phyloP scores from a whole-genome alignment of 1,140 invertebrate genomes.

The Drosophila saltans region DNA sequence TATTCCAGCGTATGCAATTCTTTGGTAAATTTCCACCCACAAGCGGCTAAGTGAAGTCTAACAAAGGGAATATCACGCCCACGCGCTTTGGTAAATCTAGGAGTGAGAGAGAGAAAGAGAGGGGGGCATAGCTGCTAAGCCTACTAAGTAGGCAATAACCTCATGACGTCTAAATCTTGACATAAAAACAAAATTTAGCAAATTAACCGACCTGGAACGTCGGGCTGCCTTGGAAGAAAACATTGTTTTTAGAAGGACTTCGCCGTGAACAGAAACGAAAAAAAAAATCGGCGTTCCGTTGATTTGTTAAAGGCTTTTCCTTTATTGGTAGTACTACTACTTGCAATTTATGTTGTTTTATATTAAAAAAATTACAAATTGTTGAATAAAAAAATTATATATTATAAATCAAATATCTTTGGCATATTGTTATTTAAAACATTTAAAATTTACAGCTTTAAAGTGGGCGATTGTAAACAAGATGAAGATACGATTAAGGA shows the following conservation, averaged over 20 bases:
- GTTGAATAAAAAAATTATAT: not conserved
- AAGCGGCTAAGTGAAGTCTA: conserved; percentile 45
- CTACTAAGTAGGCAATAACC: conserved; percentile 28
- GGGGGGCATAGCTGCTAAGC: not conserved
- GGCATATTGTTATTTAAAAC: not conserved
- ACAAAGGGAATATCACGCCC: conserved; percentile 39
- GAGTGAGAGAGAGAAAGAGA: conserved; percentile 47
- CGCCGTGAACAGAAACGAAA: not conserved
- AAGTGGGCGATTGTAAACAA: no score
- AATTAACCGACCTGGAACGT: conserved; percentile 67
- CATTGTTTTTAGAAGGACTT: not conserved
- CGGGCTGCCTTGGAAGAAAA: conserved; percentile 28
- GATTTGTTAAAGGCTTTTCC: not conserved
- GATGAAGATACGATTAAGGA: no score
- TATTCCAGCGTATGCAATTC: conserved; percentile 81
- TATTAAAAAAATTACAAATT: not conserved
- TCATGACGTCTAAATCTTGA: conserved; percentile 67
- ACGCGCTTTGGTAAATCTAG: conserved; percentile 65
- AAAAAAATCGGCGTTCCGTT: not conserved
- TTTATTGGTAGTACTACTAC: not conserved
- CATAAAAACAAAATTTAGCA: conserved; percentile 35
- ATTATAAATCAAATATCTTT: conserved; percentile 9
- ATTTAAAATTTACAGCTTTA: not conserved
- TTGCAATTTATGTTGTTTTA: not conserved
- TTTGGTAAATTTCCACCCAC: conserved; percentile 76